Evolutionary conservation across 2,797 vertebrate species (phyloP).

Genomic region (Eulemur coronatus): DNA sequence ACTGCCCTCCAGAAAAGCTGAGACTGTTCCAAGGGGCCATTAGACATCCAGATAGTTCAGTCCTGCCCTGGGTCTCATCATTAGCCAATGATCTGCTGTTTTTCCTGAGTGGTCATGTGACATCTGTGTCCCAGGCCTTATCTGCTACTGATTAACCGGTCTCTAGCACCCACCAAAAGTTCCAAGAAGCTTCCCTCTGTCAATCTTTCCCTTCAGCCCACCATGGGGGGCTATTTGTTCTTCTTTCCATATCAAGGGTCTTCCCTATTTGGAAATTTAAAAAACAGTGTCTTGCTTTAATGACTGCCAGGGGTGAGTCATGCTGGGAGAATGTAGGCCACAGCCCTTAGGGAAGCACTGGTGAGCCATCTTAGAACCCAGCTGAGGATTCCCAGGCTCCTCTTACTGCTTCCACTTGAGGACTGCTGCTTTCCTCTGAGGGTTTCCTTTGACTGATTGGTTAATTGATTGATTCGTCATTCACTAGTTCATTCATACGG

Average conservation of each 20-base stretch:
- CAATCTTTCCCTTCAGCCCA: neutral
- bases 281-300: neutral
- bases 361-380: neutral
- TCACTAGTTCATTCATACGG: neutral
- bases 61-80: neutral
- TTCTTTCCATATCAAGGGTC: neutral
- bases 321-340: neutral
- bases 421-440: neutral
- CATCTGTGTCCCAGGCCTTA: neutral
- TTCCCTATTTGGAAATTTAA: neutral
- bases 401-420: neutral
- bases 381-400: neutral
- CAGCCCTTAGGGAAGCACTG: neutral
- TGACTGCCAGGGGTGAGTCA: neutral
- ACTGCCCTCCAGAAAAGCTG: conserved; percentile 16
- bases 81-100: neutral
- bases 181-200: neutral
- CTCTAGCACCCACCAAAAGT: neutral
- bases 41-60: neutral
- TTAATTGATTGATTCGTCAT: neutral
- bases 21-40: neutral
- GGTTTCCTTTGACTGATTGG: neutral
- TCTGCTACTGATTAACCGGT: neutral
- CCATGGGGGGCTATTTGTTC: neutral
- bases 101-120: neutral